Evolutionary conservation across 2,113 vertebrate species (phyloP), one percentile per base, ranked within the genome.

Genomic region (Dascyllus trimaculatus): DNA sequence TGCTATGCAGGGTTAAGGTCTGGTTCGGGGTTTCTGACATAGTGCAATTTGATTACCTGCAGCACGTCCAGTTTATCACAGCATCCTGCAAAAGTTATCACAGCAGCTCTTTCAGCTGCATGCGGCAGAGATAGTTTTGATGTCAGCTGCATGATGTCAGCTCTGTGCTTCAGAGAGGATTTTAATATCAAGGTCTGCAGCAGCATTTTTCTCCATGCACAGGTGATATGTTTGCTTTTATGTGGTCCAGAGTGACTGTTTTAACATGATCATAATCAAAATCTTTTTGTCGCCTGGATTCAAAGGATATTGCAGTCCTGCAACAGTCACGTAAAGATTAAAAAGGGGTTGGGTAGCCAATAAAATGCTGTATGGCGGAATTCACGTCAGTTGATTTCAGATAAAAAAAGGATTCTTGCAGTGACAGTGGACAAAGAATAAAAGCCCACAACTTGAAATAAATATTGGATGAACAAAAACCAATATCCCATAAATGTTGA

Each of bases 391-490:
- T 54, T 25, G 21, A 22, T 65, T 72, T n/a, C 24, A 24, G 32
- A 29, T 26, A 13, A 21, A 18, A 22, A 38, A 45, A 11, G 19
- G 51, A 8, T 57, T 71, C 18, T 40, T 1, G 18, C 18, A 13
- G 11, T 40, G 17, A 21, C 11, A 71, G 4, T 0, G 21, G 2
- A 69, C 43, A 62, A 13, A 24, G 21, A 63, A 49, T 49, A 25
- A 52, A 58, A 52, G 19, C 17, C 8, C 6, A 64, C 2, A 52
- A 29, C 13, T n/a, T 60, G 5, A 75, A 40, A 84, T 32, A 18
- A 32, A 48, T 19, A 48, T 22, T 21, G 35, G 52, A 66, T 18
- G 25, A 58, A 53, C 11, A 58, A 59, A n/a, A 52, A 71, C 43
- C n/a, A 46, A 45, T 8, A 26, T 15, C 51, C 15, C 18, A 35